phyloP scores from a whole-genome alignment of 1,140 invertebrate genomes.

The Metopolophium dirhodum region DNA sequence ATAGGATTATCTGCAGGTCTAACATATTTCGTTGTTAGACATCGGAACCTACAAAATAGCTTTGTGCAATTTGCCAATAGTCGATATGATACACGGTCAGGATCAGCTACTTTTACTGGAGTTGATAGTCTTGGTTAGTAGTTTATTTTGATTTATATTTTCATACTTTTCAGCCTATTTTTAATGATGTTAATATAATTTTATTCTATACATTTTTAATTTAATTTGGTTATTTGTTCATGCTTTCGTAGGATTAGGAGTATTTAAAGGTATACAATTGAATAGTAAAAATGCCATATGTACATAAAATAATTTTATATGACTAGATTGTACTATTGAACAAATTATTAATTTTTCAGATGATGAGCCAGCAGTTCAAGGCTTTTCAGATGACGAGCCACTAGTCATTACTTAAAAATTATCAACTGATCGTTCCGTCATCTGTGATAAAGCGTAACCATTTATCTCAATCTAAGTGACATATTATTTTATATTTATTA shows the following conservation, averaged over 20 bases:
- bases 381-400: conserved; percentile 93
- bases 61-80: conserved; percentile 84
- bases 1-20: conserved; percentile 67
- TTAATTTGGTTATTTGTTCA: background rate
- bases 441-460: conserved; percentile 45
- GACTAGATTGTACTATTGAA: conserved; percentile 59
- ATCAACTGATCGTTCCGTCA: conserved; percentile 47
- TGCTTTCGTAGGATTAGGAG: conserved; percentile 32
- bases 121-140: conserved; percentile 72
- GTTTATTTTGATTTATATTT: background rate
- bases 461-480: conserved; percentile 55
- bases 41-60: conserved; percentile 76
- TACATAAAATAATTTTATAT: background rate
- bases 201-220: background rate
- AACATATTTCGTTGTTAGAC: conserved; percentile 72
- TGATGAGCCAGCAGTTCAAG: conserved; percentile 84
- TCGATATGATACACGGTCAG: conserved; percentile 84
- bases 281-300: background rate
- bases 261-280: conserved; percentile 43
- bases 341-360: conserved; percentile 75
- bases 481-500: conserved; percentile 43
- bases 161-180: background rate
- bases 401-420: conserved; percentile 79
- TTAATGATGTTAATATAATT: background rate
- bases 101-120: conserved; percentile 80